Percentiles rank a stretch among this genome's conserved stretches.
Conservation (phyloP, 64 coral and sea anemone genomes). For the Montipora cactus region DNA sequence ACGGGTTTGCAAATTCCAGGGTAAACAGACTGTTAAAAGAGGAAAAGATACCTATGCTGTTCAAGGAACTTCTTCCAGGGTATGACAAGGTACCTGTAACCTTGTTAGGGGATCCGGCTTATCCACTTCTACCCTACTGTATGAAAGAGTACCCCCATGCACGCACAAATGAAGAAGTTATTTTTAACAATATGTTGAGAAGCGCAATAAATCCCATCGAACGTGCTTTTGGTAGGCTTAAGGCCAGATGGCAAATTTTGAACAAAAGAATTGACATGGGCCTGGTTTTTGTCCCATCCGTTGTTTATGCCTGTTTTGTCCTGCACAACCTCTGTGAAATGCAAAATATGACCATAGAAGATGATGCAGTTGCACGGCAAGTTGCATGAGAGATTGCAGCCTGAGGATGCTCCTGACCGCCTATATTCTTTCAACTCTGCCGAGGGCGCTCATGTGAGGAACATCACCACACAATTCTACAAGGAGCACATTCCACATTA, state of each 20-base stretch:
- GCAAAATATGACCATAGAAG: not conserved
- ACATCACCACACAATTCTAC: too few species aligned
- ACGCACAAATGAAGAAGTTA: conserved; percentile 39
- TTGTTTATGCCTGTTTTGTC: conserved; percentile 51
- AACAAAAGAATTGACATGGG: conserved; percentile 22
- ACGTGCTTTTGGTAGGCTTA: conserved; percentile 26
- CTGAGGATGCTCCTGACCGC: not conserved
- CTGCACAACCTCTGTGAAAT: conserved; percentile 51
- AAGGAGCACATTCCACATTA: too few species aligned
- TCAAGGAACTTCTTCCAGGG: conserved; percentile 22
- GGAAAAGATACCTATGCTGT: conserved; percentile 19
- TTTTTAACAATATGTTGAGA: conserved; percentile 48
- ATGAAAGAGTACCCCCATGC: conserved; percentile 58
- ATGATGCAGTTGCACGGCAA: not conserved
- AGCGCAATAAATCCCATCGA: conserved; percentile 42
- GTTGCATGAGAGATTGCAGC: conserved; percentile 2
- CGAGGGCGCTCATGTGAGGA: too few species aligned
- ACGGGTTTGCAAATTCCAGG: conserved; percentile 34
- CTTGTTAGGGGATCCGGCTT: conserved; percentile 45
- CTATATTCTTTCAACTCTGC: not conserved
- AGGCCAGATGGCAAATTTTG: conserved; percentile 13
- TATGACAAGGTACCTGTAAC: conserved; percentile 49
- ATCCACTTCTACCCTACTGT: conserved; percentile 52
- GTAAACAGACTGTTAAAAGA: conserved; percentile 37
- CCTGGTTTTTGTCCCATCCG: not conserved